These are phyloP conservation scores for Anarsia innoxiella DNA, from an alignment of 2,888 invertebrate species.

Conservation along the genomic window DNA sequence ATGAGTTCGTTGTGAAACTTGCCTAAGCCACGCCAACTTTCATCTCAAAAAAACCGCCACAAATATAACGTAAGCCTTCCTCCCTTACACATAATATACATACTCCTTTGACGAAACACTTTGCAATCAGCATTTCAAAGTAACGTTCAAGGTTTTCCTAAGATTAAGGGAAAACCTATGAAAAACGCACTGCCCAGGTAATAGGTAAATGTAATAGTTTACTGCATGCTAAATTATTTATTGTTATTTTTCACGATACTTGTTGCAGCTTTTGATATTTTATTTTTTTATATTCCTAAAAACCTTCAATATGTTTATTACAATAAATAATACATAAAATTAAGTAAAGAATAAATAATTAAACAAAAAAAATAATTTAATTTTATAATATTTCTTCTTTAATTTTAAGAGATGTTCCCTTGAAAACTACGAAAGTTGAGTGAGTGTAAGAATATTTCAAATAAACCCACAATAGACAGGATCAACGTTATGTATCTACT, in stretches of 20 bases:
- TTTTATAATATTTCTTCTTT: too few relatives aligned
- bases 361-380: too few relatives aligned
- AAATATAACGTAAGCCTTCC: slow-evolving; percentile 29
- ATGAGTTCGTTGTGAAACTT: slow-evolving; percentile 35
- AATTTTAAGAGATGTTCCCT: too few relatives aligned
- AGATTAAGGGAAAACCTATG: slow-evolving; percentile 26
- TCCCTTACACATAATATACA: slow-evolving; percentile 9
- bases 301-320: too few relatives aligned
- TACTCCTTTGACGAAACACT: neutral
- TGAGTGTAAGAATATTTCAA: too few relatives aligned
- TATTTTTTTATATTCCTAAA: too few relatives aligned
- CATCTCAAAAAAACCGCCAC: slow-evolving; percentile 40
- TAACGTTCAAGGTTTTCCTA: slow-evolving; percentile 18
- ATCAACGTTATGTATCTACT: too few relatives aligned
- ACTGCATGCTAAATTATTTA: slow-evolving; percentile 33
- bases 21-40: slow-evolving; percentile 40
- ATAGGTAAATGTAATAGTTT: slow-evolving; percentile 33
- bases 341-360: too few relatives aligned
- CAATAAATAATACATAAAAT: too few relatives aligned
- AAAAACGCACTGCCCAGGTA: slow-evolving; percentile 34
- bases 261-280: slow-evolving; percentile 23
- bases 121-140: neutral
- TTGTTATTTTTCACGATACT: slow-evolving; percentile 27
- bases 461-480: too few relatives aligned
- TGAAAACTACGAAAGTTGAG: too few relatives aligned